A percentile compares a stretch with the other conserved stretches of the same genome.
These are phyloP conservation scores for Gastrophryne carolinensis DNA, from an alignment of 2,797 vertebrate genomes.

Conservation along the genomic window DNA sequence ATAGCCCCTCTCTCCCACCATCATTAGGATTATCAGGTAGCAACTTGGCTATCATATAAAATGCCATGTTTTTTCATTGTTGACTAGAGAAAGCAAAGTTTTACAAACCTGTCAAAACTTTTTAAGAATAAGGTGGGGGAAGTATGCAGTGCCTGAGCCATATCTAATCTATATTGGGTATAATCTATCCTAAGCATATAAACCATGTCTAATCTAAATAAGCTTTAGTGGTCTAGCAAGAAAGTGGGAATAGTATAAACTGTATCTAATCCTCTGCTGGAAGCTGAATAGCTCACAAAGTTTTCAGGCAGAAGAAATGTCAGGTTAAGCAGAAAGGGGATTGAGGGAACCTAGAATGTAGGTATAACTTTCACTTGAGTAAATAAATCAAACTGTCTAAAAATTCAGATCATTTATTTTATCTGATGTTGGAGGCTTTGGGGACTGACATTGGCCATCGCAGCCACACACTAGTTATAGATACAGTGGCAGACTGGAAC, in stretches of 20 bases:
- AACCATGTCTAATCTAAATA: slow-evolving; percentile 28
- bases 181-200: slow-evolving; percentile 19
- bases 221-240: slow-evolving; percentile 5
- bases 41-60: no score
- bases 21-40: no score
- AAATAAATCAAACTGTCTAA: no score
- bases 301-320: neutral
- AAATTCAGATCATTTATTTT: no score
- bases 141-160: slow-evolving; percentile 5
- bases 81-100: neutral
- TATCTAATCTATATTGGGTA: slow-evolving; percentile 18
- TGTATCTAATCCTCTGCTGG: slow-evolving; percentile 4
- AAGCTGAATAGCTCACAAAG: neutral
- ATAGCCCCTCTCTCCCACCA: no score
- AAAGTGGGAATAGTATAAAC: slow-evolving; percentile 19
- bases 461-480: no score
- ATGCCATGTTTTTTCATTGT: no score
- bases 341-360: no score
- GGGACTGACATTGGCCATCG: no score
- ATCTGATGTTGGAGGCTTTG: no score
- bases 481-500: no score
- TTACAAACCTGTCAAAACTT: neutral
- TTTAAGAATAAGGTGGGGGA: neutral
- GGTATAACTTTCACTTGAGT: no score
- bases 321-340: neutral